Conservation (phyloP, 1,140 invertebrate species). For the Drosophila kepulauana region DNA sequence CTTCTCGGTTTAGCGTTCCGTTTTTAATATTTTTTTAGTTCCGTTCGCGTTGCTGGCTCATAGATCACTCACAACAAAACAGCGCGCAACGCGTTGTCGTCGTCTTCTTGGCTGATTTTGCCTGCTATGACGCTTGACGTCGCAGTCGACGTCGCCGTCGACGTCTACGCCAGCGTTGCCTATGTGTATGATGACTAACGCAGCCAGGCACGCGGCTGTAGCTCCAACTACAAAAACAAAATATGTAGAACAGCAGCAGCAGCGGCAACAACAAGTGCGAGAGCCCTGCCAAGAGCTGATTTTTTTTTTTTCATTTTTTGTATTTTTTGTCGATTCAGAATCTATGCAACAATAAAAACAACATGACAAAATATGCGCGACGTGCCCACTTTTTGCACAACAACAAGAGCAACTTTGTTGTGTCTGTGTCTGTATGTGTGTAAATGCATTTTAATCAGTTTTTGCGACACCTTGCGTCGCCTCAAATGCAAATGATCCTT, state of each 20-base stretch:
- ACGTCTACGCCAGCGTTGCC: constrained; percentile 36
- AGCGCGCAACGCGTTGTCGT: constrained; percentile 53
- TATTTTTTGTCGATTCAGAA: constrained; percentile 41
- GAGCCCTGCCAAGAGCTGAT: constrained; percentile 43
- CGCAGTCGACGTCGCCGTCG: constrained; percentile 40
- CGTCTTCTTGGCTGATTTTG: constrained; percentile 79
- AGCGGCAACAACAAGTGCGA: constrained; percentile 65
- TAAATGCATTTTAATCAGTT: constrained; percentile 55
- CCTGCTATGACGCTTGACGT: constrained; percentile 45
- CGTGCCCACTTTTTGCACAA: constrained; percentile 77
- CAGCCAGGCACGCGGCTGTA: constrained; percentile 65
- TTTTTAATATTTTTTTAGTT: constrained; percentile 14
- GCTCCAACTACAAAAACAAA: constrained; percentile 75
- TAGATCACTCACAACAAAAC: constrained; percentile 65
- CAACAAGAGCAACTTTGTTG: constrained; percentile 61
- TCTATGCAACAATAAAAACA: constrained; percentile 69
- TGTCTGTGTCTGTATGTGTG: constrained; percentile 29
- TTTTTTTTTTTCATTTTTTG: constrained; percentile 54
- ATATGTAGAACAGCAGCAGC: constrained; percentile 71
- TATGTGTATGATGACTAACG: constrained; percentile 75
- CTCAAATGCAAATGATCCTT: constrained; percentile 81
- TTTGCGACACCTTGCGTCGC: constrained; percentile 72
- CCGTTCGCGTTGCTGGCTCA: constrained; percentile 60
- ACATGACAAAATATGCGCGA: constrained; percentile 69
- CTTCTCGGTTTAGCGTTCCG: constrained; percentile 31